Evolutionary conservation across 1,140 invertebrate genomes (phyloP), one percentile per base, ranked within the genome.

Genomic region (Stegodyphus dumicola): DNA sequence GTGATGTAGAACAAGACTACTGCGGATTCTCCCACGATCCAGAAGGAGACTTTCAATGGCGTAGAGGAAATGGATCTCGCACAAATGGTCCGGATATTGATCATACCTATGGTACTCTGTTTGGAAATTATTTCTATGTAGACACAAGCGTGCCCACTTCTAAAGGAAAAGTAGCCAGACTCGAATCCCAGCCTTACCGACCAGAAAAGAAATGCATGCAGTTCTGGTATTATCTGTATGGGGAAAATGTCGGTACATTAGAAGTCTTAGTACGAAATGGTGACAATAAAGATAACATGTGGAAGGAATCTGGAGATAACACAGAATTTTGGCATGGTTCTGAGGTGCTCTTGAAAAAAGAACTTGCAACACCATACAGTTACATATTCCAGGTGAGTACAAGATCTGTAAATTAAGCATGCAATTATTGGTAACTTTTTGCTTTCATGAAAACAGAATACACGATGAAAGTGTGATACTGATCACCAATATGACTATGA

Each of bases 151-250:
- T 52, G 67, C 7, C 49, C 6, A 33, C 66, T 1, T 2, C 56
- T 52, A 64, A 77, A 52, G 80, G 81, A 13, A 60, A 74, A 17
- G 52, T 81, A 13, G 80, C 88, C 6, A 75, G 52, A 66, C 77
- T 88, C 7, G 87, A 87, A 66, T 78, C 87, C 11, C 67, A 71
- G 7, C 51, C 70, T 52, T 84, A 65, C 67, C 51, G 74, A 17
- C 53, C 87, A 87, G 77, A 87, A 13, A 85, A 85, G 17, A 87
- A 86, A 15, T 86, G 87, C 33, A 77, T 89, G 64, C 69, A 69
- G 53, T 88, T 88, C 51, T 88, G 87, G 87, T 89, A 89, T 73
- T 88, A 89, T 69, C 71, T 89, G n/a, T 71, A 79, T 56, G 88
- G 88, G 18, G 54, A 7, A 6, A 56, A 87, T 75, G 87, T 88